Base-by-base conservation (phyloP, 2,797 vertebrate genomes). In the Tokudaia tokunoshimensis region DNA sequence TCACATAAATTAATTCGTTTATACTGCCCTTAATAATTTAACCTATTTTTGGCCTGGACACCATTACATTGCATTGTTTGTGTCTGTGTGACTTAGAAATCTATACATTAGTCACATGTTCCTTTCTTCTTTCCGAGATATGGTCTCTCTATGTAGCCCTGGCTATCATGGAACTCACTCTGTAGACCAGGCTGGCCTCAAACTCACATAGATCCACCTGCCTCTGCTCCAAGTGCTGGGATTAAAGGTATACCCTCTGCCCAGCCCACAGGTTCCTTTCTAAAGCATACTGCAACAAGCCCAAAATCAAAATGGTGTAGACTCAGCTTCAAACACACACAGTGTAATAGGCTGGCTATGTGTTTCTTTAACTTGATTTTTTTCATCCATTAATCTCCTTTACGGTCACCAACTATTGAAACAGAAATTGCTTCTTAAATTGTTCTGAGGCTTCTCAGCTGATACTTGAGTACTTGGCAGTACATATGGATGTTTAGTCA, bases 1-100 rank as follows among this genome's bases (percentile, higher is more conserved):
- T 76, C 89, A 91, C 29, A 79, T 91, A 79, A 85, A 70, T 96
- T 91, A 83, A 90, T 74, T 96, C 47, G 22, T 41, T 13, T 4
- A 44, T 90, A 52, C 92, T 78, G 80, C 79, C 37, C 63, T 85
- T 89, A 94, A 26, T 81, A 80, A 34, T 26, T 11, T 59, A 95
- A 37, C 76, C 76, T 95, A 4, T 95, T 92, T 91, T 89, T 94
- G 92, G 82, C 81, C 92, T 94, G 89, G 1, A 41, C 41, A n/a
- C 87, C 29, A 65, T 29, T 65, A 31, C 2, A n/a, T 97, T 95
- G 31, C 20, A 5, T 90, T 95, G n/a, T 20, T 1, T 91, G 10
- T 65, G 13, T 47, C 8, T 65, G 41, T 85, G 50, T n/a, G 26
- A 0, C 55, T 95, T 72, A 14, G 10, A 80, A 4, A 67, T 22